A percentile compares a stretch with the other conserved stretches of the same genome.
Conservation (phyloP, 1,140 invertebrate species). For the Mylabris phalerata region DNA sequence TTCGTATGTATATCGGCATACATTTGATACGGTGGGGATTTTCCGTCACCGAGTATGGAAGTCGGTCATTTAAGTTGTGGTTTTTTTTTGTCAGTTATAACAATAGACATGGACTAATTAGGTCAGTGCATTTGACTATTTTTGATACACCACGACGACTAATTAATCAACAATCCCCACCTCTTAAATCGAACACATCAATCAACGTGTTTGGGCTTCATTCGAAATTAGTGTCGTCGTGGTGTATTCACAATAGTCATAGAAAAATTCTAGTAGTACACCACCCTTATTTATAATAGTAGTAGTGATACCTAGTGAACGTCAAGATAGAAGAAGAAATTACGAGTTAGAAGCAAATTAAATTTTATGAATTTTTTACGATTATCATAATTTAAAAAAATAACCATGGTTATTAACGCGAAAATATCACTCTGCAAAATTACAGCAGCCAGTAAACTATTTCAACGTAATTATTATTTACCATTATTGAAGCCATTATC, state of each 20-base stretch:
- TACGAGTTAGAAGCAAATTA: conserved; percentile 9
- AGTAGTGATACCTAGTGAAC: conserved; percentile 1
- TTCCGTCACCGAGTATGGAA: conserved; percentile 38
- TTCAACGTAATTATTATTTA: conserved; percentile 78
- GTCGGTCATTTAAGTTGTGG: conserved; percentile 29
- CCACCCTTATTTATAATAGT: conserved; percentile 2
- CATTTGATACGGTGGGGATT: conserved; percentile 39
- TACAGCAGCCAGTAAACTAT: conserved; percentile 66
- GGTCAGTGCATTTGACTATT: conserved; percentile 25
- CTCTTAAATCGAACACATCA: conserved; percentile 26
- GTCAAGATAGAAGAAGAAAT: not conserved
- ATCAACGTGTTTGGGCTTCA: conserved; percentile 18
- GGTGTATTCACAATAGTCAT: conserved; percentile 8
- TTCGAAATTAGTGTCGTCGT: conserved; percentile 5
- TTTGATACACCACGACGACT: conserved; percentile 25
- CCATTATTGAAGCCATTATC: conserved; percentile 73
- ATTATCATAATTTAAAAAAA: no score
- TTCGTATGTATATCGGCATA: conserved; percentile 30
- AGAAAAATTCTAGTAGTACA: conserved; percentile 6
- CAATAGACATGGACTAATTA: conserved; percentile 21
- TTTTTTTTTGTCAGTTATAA: not conserved
- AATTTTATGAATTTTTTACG: no score
- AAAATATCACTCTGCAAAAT: conserved; percentile 69
- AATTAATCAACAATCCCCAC: conserved; percentile 17
- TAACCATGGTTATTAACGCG: conserved; percentile 34